A percentile compares a stretch with the other conserved stretches of the same genome.
Evolutionary conservation across 2,113 vertebrate genomes (phyloP).

Genomic region (Calyptommatus sinebrachiatus): DNA sequence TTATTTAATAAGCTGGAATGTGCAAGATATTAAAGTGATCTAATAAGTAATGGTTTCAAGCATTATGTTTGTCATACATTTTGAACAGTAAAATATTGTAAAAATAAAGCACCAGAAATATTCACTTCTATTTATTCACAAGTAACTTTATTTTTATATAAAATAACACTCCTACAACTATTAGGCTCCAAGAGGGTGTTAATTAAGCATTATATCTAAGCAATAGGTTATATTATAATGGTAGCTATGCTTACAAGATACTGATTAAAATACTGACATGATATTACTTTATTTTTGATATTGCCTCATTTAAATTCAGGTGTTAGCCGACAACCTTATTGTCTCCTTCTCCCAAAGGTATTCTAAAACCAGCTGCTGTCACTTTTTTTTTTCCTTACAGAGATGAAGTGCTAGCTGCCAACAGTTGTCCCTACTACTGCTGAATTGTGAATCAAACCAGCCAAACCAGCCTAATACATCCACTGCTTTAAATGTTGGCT

Average conservation of each 20-base stretch:
- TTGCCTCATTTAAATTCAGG: not conserved
- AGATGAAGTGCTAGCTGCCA: not conserved
- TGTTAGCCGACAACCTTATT: accelerated
- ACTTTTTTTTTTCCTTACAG: not conserved
- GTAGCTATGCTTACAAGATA: accelerated
- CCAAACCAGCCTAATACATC: not conserved
- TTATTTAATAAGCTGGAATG: conserved; percentile 14
- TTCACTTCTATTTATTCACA: conserved; percentile 58
- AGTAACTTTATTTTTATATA: conserved; percentile 51
- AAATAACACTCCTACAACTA: conserved; percentile 47
- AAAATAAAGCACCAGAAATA: conserved; percentile 58
- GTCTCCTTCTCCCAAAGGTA: not conserved
- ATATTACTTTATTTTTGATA: not conserved
- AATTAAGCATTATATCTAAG: conserved; percentile 63
- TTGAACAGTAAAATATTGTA: conserved; percentile 34
- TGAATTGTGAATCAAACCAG: not conserved
- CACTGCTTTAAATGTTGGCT: not conserved
- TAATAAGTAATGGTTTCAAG: conserved; percentile 47
- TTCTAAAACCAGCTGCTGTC: not conserved
- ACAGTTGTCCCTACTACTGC: not conserved
- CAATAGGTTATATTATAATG: conserved; percentile 34
- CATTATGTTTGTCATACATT: conserved; percentile 32
- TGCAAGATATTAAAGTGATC: conserved; percentile 52
- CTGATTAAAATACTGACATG: accelerated
- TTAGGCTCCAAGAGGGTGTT: conserved; percentile 59